Evolutionary conservation across 2,113 vertebrate genomes (phyloP).

Genomic region (Accipiter virgatus): DNA sequence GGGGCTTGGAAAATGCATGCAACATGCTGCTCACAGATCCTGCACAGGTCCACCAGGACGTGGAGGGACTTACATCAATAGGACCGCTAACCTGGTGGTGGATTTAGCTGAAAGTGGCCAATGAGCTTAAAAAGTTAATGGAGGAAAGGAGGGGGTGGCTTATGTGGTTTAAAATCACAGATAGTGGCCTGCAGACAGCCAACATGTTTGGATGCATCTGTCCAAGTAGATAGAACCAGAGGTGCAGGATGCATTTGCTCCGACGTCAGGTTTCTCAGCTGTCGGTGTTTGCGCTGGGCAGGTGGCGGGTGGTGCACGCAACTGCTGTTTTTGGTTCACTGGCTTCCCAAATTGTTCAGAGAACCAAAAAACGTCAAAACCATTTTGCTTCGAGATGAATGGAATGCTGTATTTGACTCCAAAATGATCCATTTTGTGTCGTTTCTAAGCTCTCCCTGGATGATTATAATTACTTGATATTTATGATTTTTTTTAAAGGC

Average conservation of each 20-base stretch:
- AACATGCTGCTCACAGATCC: neutral
- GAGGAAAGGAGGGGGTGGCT: neutral
- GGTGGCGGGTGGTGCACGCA: conserved; percentile 18
- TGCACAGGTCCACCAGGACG: neutral
- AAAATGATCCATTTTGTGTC: neutral
- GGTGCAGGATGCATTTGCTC: neutral
- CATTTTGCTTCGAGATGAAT: neutral
- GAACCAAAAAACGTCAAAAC: conserved; percentile 25
- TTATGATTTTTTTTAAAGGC: neutral
- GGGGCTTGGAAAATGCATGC: neutral
- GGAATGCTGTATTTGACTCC: neutral
- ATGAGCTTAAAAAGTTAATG: neutral
- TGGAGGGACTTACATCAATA: accelerated
- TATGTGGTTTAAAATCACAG: neutral
- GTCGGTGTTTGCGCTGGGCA: accelerated
- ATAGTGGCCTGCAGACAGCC: neutral
- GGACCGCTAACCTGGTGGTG: neutral
- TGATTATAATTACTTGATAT: neutral
- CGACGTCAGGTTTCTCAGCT: neutral
- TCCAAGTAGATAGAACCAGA: neutral
- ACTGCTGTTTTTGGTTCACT: neutral
- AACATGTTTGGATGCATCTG: neutral
- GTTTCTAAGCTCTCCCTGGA: neutral
- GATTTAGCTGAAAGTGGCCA: neutral
- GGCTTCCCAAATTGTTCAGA: neutral